Base-by-base conservation (phyloP, 2,888 invertebrate species). In the Noctua janthina region DNA sequence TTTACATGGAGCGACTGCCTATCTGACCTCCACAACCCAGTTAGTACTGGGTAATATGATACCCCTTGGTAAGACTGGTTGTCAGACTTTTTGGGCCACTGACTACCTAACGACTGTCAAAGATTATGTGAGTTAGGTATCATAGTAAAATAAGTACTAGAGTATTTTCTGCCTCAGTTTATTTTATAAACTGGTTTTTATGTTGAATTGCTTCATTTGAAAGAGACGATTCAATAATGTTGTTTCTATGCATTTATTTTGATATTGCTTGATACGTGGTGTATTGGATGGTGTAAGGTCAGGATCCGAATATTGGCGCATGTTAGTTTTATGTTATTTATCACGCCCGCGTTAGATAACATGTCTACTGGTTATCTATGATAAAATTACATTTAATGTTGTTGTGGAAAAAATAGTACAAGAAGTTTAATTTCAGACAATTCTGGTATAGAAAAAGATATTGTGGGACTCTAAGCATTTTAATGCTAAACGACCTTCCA, bases 401-500 rank as follows among this genome's bases (percentile, higher is more conserved):
- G 1, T 20, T 23, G 17, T 68, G 23, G 46, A 4, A 62, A 62
- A 66, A 23, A 39, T 17, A 13, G 23, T 72, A 17, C 39, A 39
- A 67, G 13, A 23, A 23, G 15, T 13, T 46, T 6, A 56, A 49
- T 56, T 66, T 15, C 7, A 49, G 6, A 49, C 7, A 1, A 46
- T 64, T 39, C 15, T n/a, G 11, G 2, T 20, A 15, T n/a, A 1
- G 5, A 59, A 66, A 43, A 15, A 39, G 23, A 35, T 35, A 8
- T 35, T 15, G 2, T 2, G 15, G 1, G 17, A 35, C 49, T 29
- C 3, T 15, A 54, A 51, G 35, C 29, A 59, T 39, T 49, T 6
- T 20, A 39, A 66, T 5, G n/a, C 17, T n/a, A 39, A 39, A 74
- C 51, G 64, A 72, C 29, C 4, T 56, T 68, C 51, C 59, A 81